phyloP scores from a whole-genome alignment of 2,113 vertebrate species.

The Oryzias melastigma region DNA sequence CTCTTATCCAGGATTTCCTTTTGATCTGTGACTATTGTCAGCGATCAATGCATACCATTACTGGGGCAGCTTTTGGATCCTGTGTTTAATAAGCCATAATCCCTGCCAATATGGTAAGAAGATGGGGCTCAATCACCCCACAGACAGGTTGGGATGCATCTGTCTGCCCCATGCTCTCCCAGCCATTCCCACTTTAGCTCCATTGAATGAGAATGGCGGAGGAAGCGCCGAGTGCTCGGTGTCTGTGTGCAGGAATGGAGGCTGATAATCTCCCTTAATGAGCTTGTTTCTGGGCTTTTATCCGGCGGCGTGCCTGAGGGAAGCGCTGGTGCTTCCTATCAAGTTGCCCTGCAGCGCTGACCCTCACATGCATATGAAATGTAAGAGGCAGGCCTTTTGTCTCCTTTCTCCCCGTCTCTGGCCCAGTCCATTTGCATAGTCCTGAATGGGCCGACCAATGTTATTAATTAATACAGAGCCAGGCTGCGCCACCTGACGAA shows the following conservation, averaged over 20 bases:
- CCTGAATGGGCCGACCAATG: constrained; percentile 72
- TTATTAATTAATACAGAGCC: constrained; percentile 82
- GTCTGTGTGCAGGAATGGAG: constrained; percentile 71
- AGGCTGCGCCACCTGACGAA: constrained; percentile 72
- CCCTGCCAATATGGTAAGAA: constrained; percentile 61
- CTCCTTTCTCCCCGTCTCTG: constrained; percentile 71
- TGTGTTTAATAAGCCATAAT: constrained; percentile 45
- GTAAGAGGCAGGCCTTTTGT: constrained; percentile 75
- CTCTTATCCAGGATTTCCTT: constrained; percentile 48
- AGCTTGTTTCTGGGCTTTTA: constrained; percentile 78
- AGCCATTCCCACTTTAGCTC: constrained; percentile 69
- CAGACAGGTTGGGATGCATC: constrained; percentile 72
- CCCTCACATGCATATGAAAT: constrained; percentile 78
- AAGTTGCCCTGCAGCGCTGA: constrained; percentile 70
- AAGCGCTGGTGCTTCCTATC: constrained; percentile 73
- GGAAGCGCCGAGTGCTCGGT: constrained; percentile 69
- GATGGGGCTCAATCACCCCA: constrained; percentile 53
- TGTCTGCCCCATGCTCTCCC: constrained; percentile 62
- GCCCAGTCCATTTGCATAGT: constrained; percentile 76
- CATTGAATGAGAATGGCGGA: constrained; percentile 69
- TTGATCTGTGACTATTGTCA: constrained; percentile 60
- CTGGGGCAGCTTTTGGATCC: constrained; percentile 43
- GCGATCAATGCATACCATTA: constrained; percentile 63
- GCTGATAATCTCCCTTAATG: constrained; percentile 79
- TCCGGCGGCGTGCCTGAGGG: constrained; percentile 66